Evolutionary conservation across 2,113 vertebrate genomes (phyloP).

Genomic region (Scalopus aquaticus): DNA sequence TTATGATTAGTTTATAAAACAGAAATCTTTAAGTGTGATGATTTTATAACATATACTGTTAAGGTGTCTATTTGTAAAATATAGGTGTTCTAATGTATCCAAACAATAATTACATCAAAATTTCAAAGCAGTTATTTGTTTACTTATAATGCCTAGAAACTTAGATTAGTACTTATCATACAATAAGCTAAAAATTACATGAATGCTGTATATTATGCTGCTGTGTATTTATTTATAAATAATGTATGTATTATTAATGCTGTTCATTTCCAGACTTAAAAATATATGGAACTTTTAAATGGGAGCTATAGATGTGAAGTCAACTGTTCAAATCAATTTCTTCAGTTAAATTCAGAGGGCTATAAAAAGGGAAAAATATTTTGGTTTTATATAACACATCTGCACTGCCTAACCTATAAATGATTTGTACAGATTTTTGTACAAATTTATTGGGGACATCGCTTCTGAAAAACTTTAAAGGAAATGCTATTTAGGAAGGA

Average conservation of each 20-base stretch:
- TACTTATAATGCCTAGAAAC: neutral
- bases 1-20: neutral
- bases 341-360: constrained; percentile 20
- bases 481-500: neutral
- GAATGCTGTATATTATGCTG: neutral
- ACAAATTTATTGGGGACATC: neutral
- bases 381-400: neutral
- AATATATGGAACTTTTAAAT: neutral
- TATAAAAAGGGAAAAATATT: neutral
- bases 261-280: neutral
- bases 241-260: neutral
- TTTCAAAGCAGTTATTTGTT: neutral
- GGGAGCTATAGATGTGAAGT: neutral
- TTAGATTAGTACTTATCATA: neutral
- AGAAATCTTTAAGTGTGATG: neutral
- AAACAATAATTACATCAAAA: neutral
- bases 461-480: neutral
- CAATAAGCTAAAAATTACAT: neutral
- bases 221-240: neutral
- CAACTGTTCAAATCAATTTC: neutral
- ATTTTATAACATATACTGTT: neutral
- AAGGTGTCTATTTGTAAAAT: neutral
- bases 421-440: neutral
- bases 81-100: neutral
- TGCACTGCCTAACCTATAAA: neutral